These are phyloP conservation scores for Squalus acanthias DNA, from an alignment of 2,797 vertebrate genomes.

Conservation along the genomic window DNA sequence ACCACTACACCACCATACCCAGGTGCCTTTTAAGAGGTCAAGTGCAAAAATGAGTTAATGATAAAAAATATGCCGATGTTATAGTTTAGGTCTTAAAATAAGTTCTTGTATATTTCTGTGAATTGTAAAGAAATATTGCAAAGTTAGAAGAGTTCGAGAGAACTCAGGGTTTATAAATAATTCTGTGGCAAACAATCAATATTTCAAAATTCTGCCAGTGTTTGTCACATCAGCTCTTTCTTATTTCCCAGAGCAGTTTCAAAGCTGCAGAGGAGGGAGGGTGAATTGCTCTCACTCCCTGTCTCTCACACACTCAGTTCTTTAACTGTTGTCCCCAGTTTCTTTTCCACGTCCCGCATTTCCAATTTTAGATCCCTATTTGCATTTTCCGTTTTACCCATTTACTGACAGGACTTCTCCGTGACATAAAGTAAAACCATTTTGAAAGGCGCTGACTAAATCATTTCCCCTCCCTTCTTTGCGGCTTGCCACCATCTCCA, in stretches of 20 bases:
- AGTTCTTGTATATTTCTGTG: neutral
- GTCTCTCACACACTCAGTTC: neutral
- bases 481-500: neutral
- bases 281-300: neutral
- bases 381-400: neutral
- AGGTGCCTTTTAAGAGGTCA: neutral
- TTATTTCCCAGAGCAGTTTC: neutral
- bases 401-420: neutral
- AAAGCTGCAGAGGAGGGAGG: neutral
- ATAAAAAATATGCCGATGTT: neutral
- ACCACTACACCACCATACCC: no score
- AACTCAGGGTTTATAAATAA: neutral
- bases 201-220: neutral
- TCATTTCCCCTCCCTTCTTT: neutral
- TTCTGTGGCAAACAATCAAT: neutral
- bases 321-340: neutral
- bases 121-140: neutral
- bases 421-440: neutral
- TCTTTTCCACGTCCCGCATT: neutral
- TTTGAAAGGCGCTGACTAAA: neutral
- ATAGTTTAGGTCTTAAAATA: neutral
- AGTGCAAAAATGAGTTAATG: neutral
- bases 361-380: neutral
- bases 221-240: neutral
- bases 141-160: neutral